Evolutionary conservation across 2,113 vertebrate species (phyloP).

Genomic region (Cheilinus undulatus): DNA sequence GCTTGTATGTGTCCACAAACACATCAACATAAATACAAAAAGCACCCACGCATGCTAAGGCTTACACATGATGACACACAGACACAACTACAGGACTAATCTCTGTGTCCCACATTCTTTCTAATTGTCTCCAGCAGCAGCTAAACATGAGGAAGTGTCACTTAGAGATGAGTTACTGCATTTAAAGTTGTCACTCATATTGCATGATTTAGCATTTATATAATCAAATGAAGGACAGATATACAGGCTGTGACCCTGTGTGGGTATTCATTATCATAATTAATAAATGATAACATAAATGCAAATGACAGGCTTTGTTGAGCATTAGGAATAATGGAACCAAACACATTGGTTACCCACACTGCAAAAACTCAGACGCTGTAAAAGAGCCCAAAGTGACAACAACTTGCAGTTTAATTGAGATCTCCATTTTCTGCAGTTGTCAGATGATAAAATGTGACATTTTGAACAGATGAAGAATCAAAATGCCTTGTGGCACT

Average conservation of each 20-base stretch:
- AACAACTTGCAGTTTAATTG: too few species aligned
- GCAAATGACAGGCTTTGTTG: conserved; percentile 38
- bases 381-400: too few species aligned
- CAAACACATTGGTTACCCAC: neutral
- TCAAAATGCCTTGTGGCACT: too few species aligned
- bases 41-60: neutral
- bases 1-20: neutral
- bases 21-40: conserved; percentile 3
- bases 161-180: neutral
- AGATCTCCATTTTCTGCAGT: too few species aligned
- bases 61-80: neutral
- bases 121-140: conserved; percentile 16
- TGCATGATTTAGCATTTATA: conserved; percentile 17
- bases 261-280: conserved; percentile 39
- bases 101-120: conserved; percentile 2
- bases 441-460: too few species aligned
- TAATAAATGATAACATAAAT: conserved; percentile 22
- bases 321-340: neutral
- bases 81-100: neutral
- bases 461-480: too few species aligned
- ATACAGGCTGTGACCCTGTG: conserved; percentile 9
- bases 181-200: conserved; percentile 20
- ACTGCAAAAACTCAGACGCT: too few species aligned
- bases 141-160: neutral
- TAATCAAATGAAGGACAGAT: neutral